Evolutionary conservation across 2,797 vertebrate species (phyloP), one percentile per base, ranked within the genome.

Genomic region (Pitangus sulphuratus): DNA sequence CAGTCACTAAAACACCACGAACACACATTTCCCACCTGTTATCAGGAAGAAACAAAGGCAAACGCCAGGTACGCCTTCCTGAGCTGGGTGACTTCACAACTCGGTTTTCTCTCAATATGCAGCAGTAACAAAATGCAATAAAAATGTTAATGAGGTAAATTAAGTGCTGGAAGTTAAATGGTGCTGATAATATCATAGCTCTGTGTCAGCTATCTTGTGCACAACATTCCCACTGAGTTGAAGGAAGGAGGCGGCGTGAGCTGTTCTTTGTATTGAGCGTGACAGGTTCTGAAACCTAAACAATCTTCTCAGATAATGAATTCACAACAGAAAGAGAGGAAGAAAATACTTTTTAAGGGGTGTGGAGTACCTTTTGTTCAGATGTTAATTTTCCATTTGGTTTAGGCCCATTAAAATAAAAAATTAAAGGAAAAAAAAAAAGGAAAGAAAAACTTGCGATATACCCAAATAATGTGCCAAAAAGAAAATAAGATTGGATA

Each of bases 341-440:
- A 93, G 76, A 92, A 77, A 97, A 82, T 47, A 93, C n/a, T 84
- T 95, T 83, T 88, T 84, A 74, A 74, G 90, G 62, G 69, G 9
- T 24, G 48, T 78, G 84, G 83, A 97, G 91, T 93, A 95, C 78
- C 48, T 95, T 94, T 91, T 84, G 84, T 74, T 95, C 47, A 56
- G 70, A 87, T 92, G 91, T 69, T 83, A 87, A 94, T 95, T 96
- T 96, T 97, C 82, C 87, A 75, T 96, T 97, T 96, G 89, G 77
- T 96, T 97, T 92, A 60, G 57, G 37, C 6, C 12, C 42, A 64
- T 30, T 92, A 40, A 83, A 75, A 25, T 7, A 65, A 48, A n/a
- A 6, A 45, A 21, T 45, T 44, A 20, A 44, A 44, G 9, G 4
- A 10, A 21, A 28, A 37, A 35, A 21, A 6, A 12, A 8, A 37